Conservation (phyloP, 2,797 vertebrate species). For the Poliocrania exsul region DNA sequence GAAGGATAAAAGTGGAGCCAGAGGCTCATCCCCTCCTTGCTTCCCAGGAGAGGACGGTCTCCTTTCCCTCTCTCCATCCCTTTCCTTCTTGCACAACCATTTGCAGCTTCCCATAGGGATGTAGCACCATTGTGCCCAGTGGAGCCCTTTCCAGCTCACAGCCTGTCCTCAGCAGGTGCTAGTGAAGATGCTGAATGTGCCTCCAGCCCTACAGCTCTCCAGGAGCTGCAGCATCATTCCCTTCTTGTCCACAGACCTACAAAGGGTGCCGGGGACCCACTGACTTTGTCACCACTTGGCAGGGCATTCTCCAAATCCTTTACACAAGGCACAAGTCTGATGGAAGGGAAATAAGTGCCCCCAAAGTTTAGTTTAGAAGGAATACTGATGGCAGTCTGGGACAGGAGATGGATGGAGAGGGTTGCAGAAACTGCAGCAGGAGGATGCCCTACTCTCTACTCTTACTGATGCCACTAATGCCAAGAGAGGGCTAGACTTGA, state of each 20-base stretch:
- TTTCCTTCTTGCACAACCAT: neutral
- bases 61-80: neutral
- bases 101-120: neutral
- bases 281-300: neutral
- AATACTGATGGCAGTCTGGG: neutral
- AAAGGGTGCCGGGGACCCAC: neutral
- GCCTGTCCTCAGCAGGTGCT: neutral
- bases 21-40: rapidly evolving
- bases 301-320: neutral
- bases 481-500: rapidly evolving
- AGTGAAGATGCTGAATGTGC: neutral
- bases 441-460: neutral
- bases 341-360: neutral
- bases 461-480: neutral
- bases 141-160: neutral
- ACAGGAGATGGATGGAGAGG: neutral
- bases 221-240: neutral
- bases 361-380: neutral
- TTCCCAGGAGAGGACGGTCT: neutral
- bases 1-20: neutral
- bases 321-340: neutral
- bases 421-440: neutral
- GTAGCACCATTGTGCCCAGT: rapidly evolving
- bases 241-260: neutral
- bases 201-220: neutral